These are phyloP conservation scores for Stratiomys singularior DNA, from an alignment of 2,888 invertebrate genomes.

Conservation along the genomic window DNA sequence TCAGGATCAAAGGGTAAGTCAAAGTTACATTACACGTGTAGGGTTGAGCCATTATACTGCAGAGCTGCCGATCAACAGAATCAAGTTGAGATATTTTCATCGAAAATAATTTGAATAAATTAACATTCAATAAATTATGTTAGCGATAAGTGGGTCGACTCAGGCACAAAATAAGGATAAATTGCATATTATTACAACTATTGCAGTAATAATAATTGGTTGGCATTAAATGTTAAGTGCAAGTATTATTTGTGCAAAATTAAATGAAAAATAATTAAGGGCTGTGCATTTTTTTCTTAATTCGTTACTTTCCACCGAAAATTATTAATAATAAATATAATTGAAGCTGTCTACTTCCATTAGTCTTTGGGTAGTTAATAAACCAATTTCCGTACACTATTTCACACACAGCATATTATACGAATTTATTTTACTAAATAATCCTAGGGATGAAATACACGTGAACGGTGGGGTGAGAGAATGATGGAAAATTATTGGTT, in stretches of 20 bases:
- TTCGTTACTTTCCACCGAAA: not conserved
- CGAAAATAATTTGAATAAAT: too few relatives aligned
- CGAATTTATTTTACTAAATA: conserved; percentile 42
- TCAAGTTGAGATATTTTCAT: too few relatives aligned
- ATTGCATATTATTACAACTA: too few relatives aligned
- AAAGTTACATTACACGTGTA: too few relatives aligned
- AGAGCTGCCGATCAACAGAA: too few relatives aligned
- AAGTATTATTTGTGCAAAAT: conserved; percentile 14
- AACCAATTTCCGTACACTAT: conserved; percentile 41
- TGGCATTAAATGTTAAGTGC: conserved; percentile 31
- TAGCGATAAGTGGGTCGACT: too few relatives aligned
- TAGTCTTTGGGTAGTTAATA: conserved; percentile 1
- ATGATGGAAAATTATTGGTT: conserved; percentile 9
- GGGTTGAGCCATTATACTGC: too few relatives aligned
- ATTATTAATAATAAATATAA: not conserved
- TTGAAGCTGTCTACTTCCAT: not conserved
- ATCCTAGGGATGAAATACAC: conserved; percentile 45
- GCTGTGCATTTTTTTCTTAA: conserved; percentile 48
- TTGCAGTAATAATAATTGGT: conserved; percentile 12
- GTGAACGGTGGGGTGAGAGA: conserved; percentile 16
- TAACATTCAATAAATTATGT: too few relatives aligned
- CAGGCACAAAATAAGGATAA: too few relatives aligned
- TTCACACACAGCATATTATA: conserved; percentile 53
- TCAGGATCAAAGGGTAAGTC: too few relatives aligned
- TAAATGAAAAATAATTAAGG: not conserved